phyloP scores from a whole-genome alignment of 2,888 invertebrate species.

The Luperina nickerlii region DNA sequence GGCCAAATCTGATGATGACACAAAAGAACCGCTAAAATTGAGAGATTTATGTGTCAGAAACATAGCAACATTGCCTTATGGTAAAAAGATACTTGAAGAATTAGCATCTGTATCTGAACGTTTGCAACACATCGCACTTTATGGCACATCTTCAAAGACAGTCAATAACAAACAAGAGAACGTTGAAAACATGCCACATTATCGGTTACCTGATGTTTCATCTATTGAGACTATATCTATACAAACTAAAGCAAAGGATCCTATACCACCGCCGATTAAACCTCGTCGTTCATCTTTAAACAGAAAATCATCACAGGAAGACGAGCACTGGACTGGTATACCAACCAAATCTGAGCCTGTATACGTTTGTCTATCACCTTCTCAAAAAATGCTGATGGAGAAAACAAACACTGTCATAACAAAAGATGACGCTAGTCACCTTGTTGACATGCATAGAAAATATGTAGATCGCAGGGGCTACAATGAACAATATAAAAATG shows the following conservation, averaged over 20 bases:
- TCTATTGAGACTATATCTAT: conserved; percentile 84
- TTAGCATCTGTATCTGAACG: conserved; percentile 91
- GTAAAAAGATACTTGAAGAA: conserved; percentile 92
- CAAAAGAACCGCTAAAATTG: conserved; percentile 86
- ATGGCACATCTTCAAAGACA: conserved; percentile 62
- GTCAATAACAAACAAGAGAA: conserved; percentile 52
- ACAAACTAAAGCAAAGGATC: conserved; percentile 70
- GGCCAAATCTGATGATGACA: conserved; percentile 51
- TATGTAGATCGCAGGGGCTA: conserved; percentile 91
- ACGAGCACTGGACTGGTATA: conserved; percentile 90
- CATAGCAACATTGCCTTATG: conserved; percentile 92
- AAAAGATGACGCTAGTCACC: conserved; percentile 90
- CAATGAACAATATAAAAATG: conserved; percentile 81
- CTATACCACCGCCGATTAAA: conserved; percentile 83
- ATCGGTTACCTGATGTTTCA: conserved; percentile 86
- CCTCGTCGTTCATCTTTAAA: conserved; percentile 84
- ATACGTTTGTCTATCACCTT: conserved; percentile 93
- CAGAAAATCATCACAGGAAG: conserved; percentile 79
- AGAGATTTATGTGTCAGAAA: conserved; percentile 92
- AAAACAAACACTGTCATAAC: conserved; percentile 87
- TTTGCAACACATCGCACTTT: conserved; percentile 83
- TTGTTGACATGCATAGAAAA: conserved; percentile 93
- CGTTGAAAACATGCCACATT: conserved; percentile 82
- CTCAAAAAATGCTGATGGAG: conserved; percentile 91
- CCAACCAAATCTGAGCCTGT: conserved; percentile 91